phyloP scores from a whole-genome alignment of 2,888 invertebrate genomes.

The Dicranocentrus wangi region DNA sequence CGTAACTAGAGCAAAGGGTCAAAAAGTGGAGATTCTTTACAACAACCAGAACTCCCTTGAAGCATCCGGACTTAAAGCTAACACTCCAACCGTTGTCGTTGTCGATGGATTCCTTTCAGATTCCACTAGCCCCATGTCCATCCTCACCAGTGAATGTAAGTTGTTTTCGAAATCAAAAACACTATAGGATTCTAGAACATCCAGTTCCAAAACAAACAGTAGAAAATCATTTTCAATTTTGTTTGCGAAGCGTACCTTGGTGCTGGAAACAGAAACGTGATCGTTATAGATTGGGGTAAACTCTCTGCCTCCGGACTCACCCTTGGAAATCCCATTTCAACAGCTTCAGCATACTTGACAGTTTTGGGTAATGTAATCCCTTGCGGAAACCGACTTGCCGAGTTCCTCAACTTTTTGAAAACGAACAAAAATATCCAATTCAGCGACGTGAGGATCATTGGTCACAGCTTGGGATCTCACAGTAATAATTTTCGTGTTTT shows the following conservation, averaged over 20 bases:
- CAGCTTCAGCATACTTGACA: conserved; percentile 34
- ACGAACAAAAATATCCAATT: conserved; percentile 37
- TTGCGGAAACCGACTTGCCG: conserved; percentile 56
- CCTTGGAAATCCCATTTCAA: conserved; percentile 38
- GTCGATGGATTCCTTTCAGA: conserved; percentile 60
- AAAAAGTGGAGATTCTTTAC: conserved; percentile 45
- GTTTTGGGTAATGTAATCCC: conserved; percentile 61
- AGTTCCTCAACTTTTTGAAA: conserved; percentile 59
- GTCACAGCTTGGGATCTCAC: conserved; percentile 66
- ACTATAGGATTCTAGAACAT: not conserved
- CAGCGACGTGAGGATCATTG: conserved; percentile 57
- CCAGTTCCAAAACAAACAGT: not conserved
- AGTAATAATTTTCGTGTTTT: conserved; percentile 29
- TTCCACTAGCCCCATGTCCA: conserved; percentile 46
- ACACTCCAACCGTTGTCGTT: conserved; percentile 33
- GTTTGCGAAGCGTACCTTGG: conserved; percentile 1
- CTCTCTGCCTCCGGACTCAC: conserved; percentile 52
- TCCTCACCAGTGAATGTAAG: not conserved
- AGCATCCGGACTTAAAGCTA: conserved; percentile 34
- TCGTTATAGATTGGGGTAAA: conserved; percentile 65
- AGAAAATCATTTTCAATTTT: not conserved
- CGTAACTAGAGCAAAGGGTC: not conserved
- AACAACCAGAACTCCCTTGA: conserved; percentile 49
- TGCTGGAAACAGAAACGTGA: conserved; percentile 38
- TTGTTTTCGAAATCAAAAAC: not conserved